Evolutionary conservation across 2,797 vertebrate species (phyloP).

Genomic region (Sebastes flavidus): DNA sequence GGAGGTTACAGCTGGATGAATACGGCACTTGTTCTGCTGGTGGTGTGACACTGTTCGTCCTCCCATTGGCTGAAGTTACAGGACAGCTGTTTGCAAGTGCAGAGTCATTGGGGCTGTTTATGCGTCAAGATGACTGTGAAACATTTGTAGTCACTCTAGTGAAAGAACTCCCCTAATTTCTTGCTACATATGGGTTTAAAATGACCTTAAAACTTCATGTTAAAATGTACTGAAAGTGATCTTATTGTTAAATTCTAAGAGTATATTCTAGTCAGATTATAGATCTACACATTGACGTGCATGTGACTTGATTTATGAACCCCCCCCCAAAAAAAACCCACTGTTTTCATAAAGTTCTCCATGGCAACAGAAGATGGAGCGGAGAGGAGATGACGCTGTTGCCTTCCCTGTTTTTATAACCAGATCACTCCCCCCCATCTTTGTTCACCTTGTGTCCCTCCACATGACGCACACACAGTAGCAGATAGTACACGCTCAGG

Average conservation of each 20-base stretch:
- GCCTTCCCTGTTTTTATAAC: slow-evolving; percentile 5
- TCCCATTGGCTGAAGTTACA: background rate
- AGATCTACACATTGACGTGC: background rate
- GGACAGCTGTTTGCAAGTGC: background rate
- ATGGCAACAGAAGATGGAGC: slow-evolving; percentile 27
- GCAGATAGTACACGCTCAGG: background rate
- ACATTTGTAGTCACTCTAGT: background rate
- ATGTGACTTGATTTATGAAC: slow-evolving; percentile 4
- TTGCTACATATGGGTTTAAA: background rate
- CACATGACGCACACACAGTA: slow-evolving; percentile 9
- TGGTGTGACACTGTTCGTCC: slow-evolving; percentile 2
- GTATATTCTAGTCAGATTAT: background rate
- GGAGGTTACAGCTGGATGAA: slow-evolving; percentile 13
- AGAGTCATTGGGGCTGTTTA: background rate
- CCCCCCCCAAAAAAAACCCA: background rate
- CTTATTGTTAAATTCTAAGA: background rate
- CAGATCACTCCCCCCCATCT: background rate
- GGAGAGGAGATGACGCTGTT: background rate
- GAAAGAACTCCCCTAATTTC: background rate
- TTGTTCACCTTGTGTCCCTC: slow-evolving; percentile 3
- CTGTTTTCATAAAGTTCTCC: slow-evolving; percentile 28
- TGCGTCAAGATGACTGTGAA: background rate
- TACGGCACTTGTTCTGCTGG: slow-evolving; percentile 8
- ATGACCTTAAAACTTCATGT: background rate
- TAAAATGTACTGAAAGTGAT: background rate